Percentiles rank a stretch among this genome's conserved stretches.
These are phyloP conservation scores for Ornithorhynchus anatinus DNA, from an alignment of 2,113 vertebrate genomes.

Conservation along the genomic window DNA sequence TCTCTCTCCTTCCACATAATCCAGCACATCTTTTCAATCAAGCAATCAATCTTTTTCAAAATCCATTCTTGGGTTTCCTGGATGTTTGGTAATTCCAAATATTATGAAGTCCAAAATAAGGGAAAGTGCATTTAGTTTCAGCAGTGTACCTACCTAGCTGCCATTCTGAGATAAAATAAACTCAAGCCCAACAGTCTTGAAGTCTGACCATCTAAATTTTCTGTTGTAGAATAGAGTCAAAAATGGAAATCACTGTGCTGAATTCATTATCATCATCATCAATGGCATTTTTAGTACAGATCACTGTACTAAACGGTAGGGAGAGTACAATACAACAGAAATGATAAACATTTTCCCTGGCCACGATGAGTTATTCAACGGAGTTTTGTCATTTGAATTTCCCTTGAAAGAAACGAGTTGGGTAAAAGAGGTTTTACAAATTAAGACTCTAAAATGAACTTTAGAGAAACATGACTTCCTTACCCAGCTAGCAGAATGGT, in stretches of 20 bases:
- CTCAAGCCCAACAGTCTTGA: conserved; percentile 54
- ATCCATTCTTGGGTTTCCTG: not conserved
- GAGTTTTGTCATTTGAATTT: conserved; percentile 62
- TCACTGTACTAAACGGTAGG: too few species aligned
- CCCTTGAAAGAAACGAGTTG: conserved; percentile 52
- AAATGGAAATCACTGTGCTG: conserved; percentile 64
- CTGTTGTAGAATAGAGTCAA: conserved; percentile 49
- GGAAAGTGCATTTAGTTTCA: conserved; percentile 27
- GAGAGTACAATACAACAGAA: too few species aligned
- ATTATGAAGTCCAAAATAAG: too few species aligned
- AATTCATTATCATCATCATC: too few species aligned
- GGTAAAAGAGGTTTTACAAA: conserved; percentile 45
- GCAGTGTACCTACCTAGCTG: conserved; percentile 37
- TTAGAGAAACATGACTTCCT: too few species aligned
- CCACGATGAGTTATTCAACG: too few species aligned
- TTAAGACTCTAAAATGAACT: conserved; percentile 56
- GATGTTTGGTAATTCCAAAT: too few species aligned
- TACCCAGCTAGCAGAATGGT: conserved; percentile 23
- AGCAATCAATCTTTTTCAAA: not conserved
- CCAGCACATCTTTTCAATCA: not conserved
- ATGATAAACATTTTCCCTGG: too few species aligned
- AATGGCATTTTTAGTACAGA: too few species aligned
- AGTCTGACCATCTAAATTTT: conserved; percentile 57
- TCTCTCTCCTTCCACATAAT: fast-evolving
- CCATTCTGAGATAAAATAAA: conserved; percentile 51